Conservation (phyloP, 2,113 vertebrate genomes). For the Nerophis ophidion region DNA sequence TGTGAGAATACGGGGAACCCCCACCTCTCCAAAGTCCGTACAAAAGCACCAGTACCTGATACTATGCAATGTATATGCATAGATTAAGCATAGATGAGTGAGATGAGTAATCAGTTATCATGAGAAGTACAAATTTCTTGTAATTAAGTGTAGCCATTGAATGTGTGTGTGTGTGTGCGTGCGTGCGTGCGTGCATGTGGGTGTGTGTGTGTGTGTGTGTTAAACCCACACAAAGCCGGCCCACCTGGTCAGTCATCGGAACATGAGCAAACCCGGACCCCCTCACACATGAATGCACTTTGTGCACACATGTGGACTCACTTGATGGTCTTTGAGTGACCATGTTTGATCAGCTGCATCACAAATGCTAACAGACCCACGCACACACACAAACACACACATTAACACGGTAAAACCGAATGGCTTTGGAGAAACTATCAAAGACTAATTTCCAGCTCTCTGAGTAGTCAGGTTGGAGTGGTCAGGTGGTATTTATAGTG, state of each 20-base stretch:
- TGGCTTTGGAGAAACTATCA: not conserved
- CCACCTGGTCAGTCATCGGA: slow-evolving; percentile 41
- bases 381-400: slow-evolving; percentile 17
- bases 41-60: slow-evolving; percentile 46
- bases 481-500: no score
- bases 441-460: not conserved
- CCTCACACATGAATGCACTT: slow-evolving; percentile 21
- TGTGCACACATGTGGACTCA: slow-evolving; percentile 8
- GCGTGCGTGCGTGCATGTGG: slow-evolving; percentile 22
- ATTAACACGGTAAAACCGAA: slow-evolving; percentile 6
- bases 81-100: slow-evolving; percentile 1
- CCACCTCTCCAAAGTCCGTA: slow-evolving; percentile 18
- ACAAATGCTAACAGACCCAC: slow-evolving; percentile 28
- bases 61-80: slow-evolving; percentile 11
- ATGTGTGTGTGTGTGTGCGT: slow-evolving; percentile 1
- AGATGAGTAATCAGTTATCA: no score
- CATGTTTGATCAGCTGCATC: slow-evolving; percentile 43
- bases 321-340: slow-evolving; percentile 11
- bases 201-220: slow-evolving; percentile 12
- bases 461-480: no score
- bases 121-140: no score
- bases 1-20: not conserved
- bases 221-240: slow-evolving; percentile 22
- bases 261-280: slow-evolving; percentile 42
- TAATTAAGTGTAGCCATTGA: no score